These are phyloP conservation scores for Apteryx mantelli DNA, from an alignment of 2,113 vertebrate species.

Conservation along the genomic window DNA sequence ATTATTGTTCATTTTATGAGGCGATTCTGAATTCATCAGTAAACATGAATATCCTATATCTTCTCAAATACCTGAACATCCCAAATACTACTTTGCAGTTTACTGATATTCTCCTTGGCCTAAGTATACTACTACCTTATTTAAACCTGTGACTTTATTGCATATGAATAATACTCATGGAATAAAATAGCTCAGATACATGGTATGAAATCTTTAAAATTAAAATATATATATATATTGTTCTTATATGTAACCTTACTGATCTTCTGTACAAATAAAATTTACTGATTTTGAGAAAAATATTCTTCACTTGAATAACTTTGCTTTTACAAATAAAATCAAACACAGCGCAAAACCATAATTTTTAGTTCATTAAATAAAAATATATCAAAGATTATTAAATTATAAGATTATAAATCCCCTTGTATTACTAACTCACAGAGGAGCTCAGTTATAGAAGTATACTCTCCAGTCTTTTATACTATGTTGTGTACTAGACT, in stretches of 20 bases:
- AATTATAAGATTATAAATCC: neutral
- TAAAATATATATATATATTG: neutral
- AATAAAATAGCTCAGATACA: neutral
- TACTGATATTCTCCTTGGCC: neutral
- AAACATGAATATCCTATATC: neutral
- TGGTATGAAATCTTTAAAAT: neutral
- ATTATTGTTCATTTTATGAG: neutral
- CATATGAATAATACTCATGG: neutral
- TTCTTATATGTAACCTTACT: neutral
- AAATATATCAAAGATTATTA: neutral
- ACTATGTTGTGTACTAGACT: neutral
- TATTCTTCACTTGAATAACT: neutral
- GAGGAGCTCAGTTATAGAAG: neutral
- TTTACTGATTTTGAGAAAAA: neutral
- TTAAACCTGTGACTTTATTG: neutral
- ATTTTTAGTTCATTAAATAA: neutral
- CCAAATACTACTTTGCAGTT: neutral
- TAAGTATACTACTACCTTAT: neutral
- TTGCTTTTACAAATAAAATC: neutral
- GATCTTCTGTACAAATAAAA: neutral
- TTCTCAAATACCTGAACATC: neutral
- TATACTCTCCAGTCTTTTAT: accelerated
- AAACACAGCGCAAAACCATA: neutral
- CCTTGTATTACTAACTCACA: neutral
- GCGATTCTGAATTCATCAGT: neutral